Evolutionary conservation across 2,888 invertebrate genomes (phyloP).

Genomic region (Gryllus longicercus): DNA sequence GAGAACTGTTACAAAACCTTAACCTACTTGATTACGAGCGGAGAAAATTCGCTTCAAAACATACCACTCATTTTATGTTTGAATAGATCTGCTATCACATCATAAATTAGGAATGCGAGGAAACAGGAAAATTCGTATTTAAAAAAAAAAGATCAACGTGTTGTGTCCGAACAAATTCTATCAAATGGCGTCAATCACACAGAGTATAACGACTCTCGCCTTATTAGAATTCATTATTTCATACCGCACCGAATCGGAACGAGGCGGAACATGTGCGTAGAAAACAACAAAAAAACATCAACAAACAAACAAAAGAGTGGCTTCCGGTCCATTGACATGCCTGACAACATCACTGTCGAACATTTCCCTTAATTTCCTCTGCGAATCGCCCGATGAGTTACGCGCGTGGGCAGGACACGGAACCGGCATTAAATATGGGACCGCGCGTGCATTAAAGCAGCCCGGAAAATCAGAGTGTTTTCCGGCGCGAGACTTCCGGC

Average conservation of each 20-base stretch:
- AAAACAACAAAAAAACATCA: neutral
- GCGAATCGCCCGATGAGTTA: neutral
- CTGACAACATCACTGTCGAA: neutral
- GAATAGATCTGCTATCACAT: too few relatives aligned
- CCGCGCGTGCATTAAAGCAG: neutral
- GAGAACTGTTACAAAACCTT: too few relatives aligned
- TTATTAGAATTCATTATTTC: neutral
- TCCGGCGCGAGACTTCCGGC: neutral
- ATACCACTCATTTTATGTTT: too few relatives aligned
- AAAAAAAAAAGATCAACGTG: too few relatives aligned
- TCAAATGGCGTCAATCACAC: too few relatives aligned
- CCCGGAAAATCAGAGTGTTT: neutral
- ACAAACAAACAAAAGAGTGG: neutral
- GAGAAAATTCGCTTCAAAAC: too few relatives aligned
- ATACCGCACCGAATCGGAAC: neutral
- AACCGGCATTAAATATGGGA: neutral
- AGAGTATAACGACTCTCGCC: neutral
- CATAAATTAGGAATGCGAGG: too few relatives aligned
- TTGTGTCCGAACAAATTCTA: too few relatives aligned
- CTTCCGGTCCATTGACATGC: neutral
- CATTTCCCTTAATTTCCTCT: constrained; percentile 17
- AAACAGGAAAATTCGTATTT: too few relatives aligned
- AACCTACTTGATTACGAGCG: too few relatives aligned
- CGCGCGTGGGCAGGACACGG: neutral
- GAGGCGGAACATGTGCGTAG: neutral